These are phyloP conservation scores for Thermophis baileyi DNA, from an alignment of 2,113 vertebrate genomes.

Conservation along the genomic window DNA sequence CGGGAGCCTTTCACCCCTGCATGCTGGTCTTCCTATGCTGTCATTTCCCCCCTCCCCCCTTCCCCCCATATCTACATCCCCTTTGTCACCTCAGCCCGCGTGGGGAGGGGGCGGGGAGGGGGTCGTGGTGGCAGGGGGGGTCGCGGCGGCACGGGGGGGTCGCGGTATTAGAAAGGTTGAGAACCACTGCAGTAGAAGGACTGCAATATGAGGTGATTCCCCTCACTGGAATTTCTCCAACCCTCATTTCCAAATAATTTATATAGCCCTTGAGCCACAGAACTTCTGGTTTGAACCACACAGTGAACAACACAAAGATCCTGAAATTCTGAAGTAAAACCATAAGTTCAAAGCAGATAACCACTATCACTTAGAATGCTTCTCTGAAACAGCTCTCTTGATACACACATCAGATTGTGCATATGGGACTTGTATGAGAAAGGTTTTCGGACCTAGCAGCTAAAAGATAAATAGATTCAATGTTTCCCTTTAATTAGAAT, in stretches of 20 bases:
- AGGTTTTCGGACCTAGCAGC: not conserved
- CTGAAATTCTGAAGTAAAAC: not conserved
- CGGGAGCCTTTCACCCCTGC: too few relatives aligned
- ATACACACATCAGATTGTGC: not conserved
- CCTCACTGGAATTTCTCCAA: not conserved
- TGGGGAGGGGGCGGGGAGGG: too few relatives aligned
- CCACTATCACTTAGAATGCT: not conserved
- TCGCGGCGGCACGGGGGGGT: too few relatives aligned
- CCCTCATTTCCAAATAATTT: not conserved
- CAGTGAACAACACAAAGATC: not conserved
- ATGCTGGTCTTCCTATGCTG: too few relatives aligned
- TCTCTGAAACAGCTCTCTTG: not conserved
- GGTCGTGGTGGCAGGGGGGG: too few relatives aligned
- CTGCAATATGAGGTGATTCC: not conserved
- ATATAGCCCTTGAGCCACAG: not conserved
- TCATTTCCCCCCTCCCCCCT: too few relatives aligned
- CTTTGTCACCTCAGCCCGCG: too few relatives aligned
- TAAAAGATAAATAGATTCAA: not conserved
- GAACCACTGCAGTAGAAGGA: not conserved
- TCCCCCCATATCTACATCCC: too few relatives aligned
- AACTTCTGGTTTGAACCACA: not conserved
- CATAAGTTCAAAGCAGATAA: not conserved
- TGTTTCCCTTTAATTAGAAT: not conserved
- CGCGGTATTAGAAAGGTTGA: too few relatives aligned
- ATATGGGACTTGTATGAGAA: not conserved